Percentiles rank a stretch among this genome's conserved stretches.
Conservation (phyloP, 2,888 invertebrate species). For the Nineta flava region DNA sequence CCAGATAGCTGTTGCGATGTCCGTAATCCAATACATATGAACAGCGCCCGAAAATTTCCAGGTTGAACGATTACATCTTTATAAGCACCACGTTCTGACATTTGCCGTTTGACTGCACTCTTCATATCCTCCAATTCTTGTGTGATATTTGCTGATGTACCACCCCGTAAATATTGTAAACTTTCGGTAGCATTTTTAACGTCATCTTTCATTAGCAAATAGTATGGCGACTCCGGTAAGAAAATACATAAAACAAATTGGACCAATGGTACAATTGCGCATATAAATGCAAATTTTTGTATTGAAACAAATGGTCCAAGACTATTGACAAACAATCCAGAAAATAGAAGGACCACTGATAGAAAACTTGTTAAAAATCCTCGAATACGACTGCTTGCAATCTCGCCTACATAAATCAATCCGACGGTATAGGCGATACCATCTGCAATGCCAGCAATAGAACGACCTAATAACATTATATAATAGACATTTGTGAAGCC, state of each 20-base stretch:
- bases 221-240: constrained; percentile 14
- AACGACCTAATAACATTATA: constrained; percentile 33
- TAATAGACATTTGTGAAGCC: constrained; percentile 38
- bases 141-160: neutral
- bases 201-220: constrained; percentile 8
- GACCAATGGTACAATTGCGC: constrained; percentile 11
- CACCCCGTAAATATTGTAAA: constrained; percentile 4
- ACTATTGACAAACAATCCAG: constrained; percentile 8
- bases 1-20: constrained; percentile 5
- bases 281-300: constrained; percentile 8
- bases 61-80: constrained; percentile 5
- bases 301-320: constrained; percentile 13
- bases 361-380: constrained; percentile 12
- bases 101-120: constrained; percentile 5
- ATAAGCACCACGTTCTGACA: constrained; percentile 2
- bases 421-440: constrained; percentile 11
- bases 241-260: constrained; percentile 10
- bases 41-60: constrained; percentile 7
- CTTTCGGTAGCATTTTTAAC: neutral
- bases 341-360: constrained; percentile 8
- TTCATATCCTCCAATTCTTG: constrained; percentile 4
- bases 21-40: constrained; percentile 3
- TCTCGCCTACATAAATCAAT: constrained; percentile 14
- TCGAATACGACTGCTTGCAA: constrained; percentile 12
- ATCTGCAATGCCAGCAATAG: constrained; percentile 13